These are phyloP conservation scores for Hesperia comma DNA, from an alignment of 2,888 invertebrate genomes.

Conservation along the genomic window DNA sequence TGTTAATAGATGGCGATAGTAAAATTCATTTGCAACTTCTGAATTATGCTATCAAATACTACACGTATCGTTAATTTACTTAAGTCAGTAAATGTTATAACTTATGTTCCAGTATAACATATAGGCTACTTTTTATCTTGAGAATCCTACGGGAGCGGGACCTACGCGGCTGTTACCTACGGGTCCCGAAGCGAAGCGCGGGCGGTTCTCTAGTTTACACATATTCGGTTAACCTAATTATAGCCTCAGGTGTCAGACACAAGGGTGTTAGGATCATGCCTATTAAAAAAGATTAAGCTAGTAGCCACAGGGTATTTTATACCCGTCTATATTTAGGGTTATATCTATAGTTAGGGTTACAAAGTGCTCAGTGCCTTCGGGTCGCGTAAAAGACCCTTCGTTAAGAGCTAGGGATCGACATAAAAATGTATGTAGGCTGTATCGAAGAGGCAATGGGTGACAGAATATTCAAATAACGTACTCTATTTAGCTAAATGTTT, in stretches of 20 bases:
- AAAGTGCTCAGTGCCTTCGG: slow-evolving; percentile 20
- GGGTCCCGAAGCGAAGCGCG: no score
- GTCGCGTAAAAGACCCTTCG: slow-evolving; percentile 26
- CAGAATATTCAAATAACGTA: slow-evolving; percentile 20
- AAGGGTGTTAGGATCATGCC: not conserved
- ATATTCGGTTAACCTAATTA: not conserved
- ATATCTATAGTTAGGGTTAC: slow-evolving; percentile 28
- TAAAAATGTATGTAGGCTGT: slow-evolving; percentile 31
- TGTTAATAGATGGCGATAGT: no score
- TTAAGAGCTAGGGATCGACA: slow-evolving; percentile 33
- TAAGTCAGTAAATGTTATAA: no score
- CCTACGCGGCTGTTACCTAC: no score
- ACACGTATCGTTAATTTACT: no score
- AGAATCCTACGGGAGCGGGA: no score
- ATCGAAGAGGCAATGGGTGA: slow-evolving; percentile 26
- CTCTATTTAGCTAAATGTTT: not conserved
- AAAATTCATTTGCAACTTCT: no score
- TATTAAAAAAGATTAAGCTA: not conserved
- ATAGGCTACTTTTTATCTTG: no score
- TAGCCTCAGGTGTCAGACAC: not conserved
- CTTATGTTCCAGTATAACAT: no score
- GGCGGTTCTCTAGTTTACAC: no score
- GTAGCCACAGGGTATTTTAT: slow-evolving; percentile 18
- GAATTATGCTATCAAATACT: no score
- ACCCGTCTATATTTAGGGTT: slow-evolving; percentile 19